phyloP scores from a whole-genome alignment of 1,140 invertebrate genomes.

The Glomeris maerens region DNA sequence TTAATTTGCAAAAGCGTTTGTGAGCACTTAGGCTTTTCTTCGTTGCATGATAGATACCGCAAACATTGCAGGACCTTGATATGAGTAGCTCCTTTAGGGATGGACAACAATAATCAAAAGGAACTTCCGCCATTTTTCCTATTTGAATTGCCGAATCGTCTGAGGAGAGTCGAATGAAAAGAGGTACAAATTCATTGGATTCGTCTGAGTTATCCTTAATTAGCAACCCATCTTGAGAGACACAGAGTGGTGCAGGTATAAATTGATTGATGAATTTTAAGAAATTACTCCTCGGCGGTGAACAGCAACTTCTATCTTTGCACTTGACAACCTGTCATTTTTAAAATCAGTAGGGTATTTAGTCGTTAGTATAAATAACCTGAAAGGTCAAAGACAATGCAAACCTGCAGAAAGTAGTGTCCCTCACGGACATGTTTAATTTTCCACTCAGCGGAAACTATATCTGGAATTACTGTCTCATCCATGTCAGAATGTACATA shows the following conservation, averaged over 20 bases:
- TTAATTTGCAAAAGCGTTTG: not conserved
- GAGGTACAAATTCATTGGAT: not conserved
- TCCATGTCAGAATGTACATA: slow-evolving; percentile 17
- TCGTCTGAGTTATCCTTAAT: not conserved
- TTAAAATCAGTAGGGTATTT: slow-evolving; percentile 3
- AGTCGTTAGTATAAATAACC: not conserved
- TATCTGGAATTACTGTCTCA: not conserved
- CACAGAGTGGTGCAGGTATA: not conserved
- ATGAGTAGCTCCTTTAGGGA: not conserved
- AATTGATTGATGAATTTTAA: not conserved
- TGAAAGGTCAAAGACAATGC: not conserved
- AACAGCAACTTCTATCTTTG: slow-evolving; percentile 10
- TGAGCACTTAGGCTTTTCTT: not conserved
- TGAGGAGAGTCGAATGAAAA: not conserved
- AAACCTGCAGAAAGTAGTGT: slow-evolving; percentile 17
- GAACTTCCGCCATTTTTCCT: not conserved
- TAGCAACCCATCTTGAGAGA: not conserved
- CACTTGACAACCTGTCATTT: slow-evolving; percentile 13
- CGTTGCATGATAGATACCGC: not conserved
- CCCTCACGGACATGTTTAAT: slow-evolving; percentile 16
- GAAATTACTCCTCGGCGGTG: not conserved
- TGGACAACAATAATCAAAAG: slow-evolving; percentile 1
- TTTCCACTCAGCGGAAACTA: slow-evolving; percentile 10
- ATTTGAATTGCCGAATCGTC: not conserved
- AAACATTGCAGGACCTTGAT: not conserved